Evolutionary conservation across 2,888 invertebrate genomes (phyloP), one percentile per base, ranked within the genome.

Genomic region (Spicauda simplicius): DNA sequence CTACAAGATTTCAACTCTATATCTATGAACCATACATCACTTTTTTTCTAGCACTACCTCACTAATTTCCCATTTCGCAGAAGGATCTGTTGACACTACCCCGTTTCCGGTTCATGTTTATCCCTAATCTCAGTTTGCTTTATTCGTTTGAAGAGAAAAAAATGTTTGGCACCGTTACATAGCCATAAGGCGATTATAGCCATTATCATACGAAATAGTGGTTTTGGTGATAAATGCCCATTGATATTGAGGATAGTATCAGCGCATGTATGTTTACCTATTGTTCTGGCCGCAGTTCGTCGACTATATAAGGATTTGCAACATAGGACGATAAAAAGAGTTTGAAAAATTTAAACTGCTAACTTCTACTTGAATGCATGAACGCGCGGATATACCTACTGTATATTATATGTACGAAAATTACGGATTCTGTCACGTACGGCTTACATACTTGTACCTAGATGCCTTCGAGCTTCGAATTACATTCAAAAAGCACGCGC

Each of bases 51-150:
- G 53, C 61, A 53, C 53, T 52, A 18, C 41, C 20, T n/a, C 7
- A 62, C 62, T 62, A 62, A 85, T 86, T 85, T 82, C 82, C 78
- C 77, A 81, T 83, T 90, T 88, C 89, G 84, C 79, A 81, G 90
- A 90, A 91, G 88, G 88, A 73, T 69, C 69, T 87, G 82, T 91
- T 90, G 86, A 86, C 85, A 83, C 77, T 82, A 80, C 76, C 76
- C 69, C 72, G 82, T 88, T 87, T 90, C 87, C 89, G 87, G 86
- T 81, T 81, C 76, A 67, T 54, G 71, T 76, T 83, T 87, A 82
- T 77, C 72, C 63, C 62, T 45, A 71, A 73, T 74, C 30, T 18
- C 50, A 12, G 50, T 50, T 30, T 25, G 50, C 6, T 18, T 50
- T 33, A 16, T 60, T 82, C 77, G 79, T 75, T 77, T 76, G 74